Evolutionary conservation across 2,888 invertebrate genomes (phyloP).

Genomic region (Himalopsyche kuldschensis): DNA sequence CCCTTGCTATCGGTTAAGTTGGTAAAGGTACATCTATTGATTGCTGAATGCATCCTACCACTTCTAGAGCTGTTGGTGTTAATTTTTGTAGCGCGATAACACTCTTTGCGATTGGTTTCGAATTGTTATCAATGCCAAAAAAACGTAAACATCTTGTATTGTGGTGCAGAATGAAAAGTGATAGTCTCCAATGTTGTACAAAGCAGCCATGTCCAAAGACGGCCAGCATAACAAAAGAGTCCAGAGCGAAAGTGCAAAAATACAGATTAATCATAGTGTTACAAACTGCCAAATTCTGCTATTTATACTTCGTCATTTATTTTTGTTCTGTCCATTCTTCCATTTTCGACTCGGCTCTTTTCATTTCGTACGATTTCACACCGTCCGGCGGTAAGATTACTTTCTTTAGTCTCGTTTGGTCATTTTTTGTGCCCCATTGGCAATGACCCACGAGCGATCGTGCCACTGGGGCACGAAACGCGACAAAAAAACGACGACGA

Average conservation of each 20-base stretch:
- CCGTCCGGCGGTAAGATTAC: not conserved
- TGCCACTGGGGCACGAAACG: not conserved
- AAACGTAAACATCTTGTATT: not conserved
- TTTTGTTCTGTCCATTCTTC: not conserved
- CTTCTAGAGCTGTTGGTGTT: too few species aligned
- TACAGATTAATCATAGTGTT: not conserved
- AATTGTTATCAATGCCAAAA: too few species aligned
- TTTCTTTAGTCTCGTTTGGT: not conserved
- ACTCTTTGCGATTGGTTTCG: too few species aligned
- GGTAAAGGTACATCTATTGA: too few species aligned
- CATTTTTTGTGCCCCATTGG: not conserved
- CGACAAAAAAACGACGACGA: not conserved
- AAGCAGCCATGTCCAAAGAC: not conserved
- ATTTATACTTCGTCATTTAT: not conserved
- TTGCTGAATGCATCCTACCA: too few species aligned
- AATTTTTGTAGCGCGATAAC: too few species aligned
- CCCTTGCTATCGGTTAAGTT: too few species aligned
- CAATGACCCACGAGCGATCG: not conserved
- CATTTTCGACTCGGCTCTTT: not conserved
- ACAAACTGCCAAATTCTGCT: not conserved
- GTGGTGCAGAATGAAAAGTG: not conserved
- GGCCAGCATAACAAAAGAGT: not conserved
- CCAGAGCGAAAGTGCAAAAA: not conserved
- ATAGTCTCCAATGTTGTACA: not conserved
- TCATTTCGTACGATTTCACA: not conserved